Base-by-base conservation (phyloP, 2,113 vertebrate species). In the Campylomormyrus numenius region DNA sequence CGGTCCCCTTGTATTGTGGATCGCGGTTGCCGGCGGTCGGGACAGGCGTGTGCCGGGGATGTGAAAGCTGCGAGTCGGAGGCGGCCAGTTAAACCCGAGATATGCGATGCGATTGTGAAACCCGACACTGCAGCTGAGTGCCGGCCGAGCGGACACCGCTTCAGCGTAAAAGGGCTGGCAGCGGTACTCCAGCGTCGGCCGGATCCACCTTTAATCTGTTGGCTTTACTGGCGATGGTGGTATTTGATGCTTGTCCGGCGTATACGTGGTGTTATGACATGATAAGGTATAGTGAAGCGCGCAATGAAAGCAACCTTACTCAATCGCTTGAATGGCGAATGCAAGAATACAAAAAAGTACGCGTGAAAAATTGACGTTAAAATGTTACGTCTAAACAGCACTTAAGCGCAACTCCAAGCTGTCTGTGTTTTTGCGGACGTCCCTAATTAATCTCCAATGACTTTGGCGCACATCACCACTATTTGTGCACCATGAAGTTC, bases 201-300 rank as follows among this genome's bases (percentile, higher is more conserved):
- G 39, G n/a, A 62, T 27, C 39, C 77, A n/a, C 52, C 42, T 85
- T 89, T 85, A 39, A 62, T 85, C 13, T 17, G 52, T 10, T 27
- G 53, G 42, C 5, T 27, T 74, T 86, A 66, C 49, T 85, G 48
- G 21, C 45, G 17, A 85, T 17, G 6, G 39, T 53, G 27, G 83
- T 90, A 89, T 88, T 90, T 42, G 48, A 90, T 90, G 90, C 53
- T 88, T 62, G 90, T 91, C 90, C 56, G 89, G 89, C 74, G 87
- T 89, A 85, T 89, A 80, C 84, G 66, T 39, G 31, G 70, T 42
- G 11, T 11, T 45, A 17, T 83, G 77, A 10, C 2, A 58, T 58
- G 8, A 17, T 45, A 2, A 88, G 52, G 24, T 53, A 35, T n/a
- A 58, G 27, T 42, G 53, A n/a, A 21, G 35, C 53, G 5, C 17